Base-by-base conservation (phyloP, 2,113 vertebrate species). In the Murina feae region DNA sequence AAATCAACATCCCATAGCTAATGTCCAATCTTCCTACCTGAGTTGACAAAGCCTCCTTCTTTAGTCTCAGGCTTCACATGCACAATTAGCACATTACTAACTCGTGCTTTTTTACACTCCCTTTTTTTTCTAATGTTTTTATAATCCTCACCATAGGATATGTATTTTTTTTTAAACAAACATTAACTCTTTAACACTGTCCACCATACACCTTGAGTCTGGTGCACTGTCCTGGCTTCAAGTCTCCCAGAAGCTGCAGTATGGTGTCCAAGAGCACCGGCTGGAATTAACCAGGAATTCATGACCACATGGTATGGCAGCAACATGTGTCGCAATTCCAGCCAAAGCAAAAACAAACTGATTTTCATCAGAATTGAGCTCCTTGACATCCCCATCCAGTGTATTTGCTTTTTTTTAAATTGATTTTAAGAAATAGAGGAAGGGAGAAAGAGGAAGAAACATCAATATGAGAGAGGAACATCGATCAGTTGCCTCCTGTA, bases 261-360 rank as follows among this genome's bases (percentile, higher is more conserved):
- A 99, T 98, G 0, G 98, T 99, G 96, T 99, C 98, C 98, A 99
- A 69, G 1, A 99, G 96, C 16, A 98, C 97, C 95, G 98, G 35
- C 98, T 98, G 0, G 98, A 99, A 90, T 68, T 98, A n/a, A 99
- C 98, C 95, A 99, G 97, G 98, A 99, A 99, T 75, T 99, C 99
- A 30, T 99, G 99, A 58, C 99, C 99, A 97, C 98, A 98, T 0
- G 99, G 97, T 58, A 99, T 98, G 0, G 99, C 99, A 47, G 99
- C 99, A 53, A 99, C 98, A 90, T 99, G 99, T 65, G 99, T 99
- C 60, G 99, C 98, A 93, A 99, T 99, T 72, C 99, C 99, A 65
- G 99, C 99, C 97, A 99, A 93, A 74, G 99, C 99, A 93, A 99
- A 98, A 7, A 99, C 99, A 98, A 99, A 99, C 97, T 99, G 99